phyloP scores from a whole-genome alignment of 2,888 invertebrate species.

The Ramazzottius varieornatus region DNA sequence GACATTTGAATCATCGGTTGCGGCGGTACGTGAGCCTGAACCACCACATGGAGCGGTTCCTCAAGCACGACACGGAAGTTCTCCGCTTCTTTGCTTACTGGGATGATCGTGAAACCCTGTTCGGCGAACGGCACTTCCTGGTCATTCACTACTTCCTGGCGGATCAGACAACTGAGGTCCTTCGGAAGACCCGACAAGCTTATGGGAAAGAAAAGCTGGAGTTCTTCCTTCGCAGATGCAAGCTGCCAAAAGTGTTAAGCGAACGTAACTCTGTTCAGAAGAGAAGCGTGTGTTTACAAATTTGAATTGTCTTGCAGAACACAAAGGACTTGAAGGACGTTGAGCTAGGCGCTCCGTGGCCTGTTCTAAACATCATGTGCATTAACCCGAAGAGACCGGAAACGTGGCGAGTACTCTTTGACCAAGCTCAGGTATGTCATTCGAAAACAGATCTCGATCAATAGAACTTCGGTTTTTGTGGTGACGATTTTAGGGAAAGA shows the following conservation, averaged over 20 bases:
- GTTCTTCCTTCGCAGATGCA: constrained; percentile 44
- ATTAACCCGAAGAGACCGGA: not conserved
- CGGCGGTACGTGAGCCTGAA: constrained; percentile 20
- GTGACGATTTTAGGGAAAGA: constrained; percentile 13
- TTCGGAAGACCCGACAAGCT: constrained; percentile 40
- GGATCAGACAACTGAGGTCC: constrained; percentile 65
- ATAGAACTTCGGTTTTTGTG: constrained; percentile 15
- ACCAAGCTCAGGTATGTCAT: not conserved
- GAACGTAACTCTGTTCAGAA: constrained; percentile 15
- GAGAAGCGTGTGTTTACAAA: constrained; percentile 20
- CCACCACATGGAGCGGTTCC: constrained; percentile 44
- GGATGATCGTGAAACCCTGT: constrained; percentile 52
- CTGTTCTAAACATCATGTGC: not conserved
- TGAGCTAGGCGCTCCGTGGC: not conserved
- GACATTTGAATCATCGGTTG: constrained; percentile 22
- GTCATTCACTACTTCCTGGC: constrained; percentile 57
- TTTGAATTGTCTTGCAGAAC: constrained; percentile 8
- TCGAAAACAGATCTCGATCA: no score
- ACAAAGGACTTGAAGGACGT: not conserved
- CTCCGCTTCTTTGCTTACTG: constrained; percentile 58
- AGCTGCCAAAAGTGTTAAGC: constrained; percentile 40
- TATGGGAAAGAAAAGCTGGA: constrained; percentile 42
- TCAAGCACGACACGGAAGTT: constrained; percentile 45
- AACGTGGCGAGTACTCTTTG: not conserved
- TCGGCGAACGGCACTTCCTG: constrained; percentile 47